phyloP scores from a whole-genome alignment of 2,113 vertebrate genomes.

The Ceyx melanurus region DNA sequence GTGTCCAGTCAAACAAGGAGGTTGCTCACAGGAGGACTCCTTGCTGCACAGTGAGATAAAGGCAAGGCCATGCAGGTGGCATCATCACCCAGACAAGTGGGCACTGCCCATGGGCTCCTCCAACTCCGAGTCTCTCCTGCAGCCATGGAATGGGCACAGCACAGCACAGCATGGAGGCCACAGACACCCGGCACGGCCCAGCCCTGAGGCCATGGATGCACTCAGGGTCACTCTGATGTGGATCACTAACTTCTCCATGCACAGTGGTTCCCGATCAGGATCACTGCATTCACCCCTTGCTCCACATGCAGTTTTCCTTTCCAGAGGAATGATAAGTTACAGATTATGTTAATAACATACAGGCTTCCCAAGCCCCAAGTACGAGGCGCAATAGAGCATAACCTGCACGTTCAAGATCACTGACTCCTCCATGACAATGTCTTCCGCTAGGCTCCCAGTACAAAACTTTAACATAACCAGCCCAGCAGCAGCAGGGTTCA shows the following conservation, averaged over 20 bases:
- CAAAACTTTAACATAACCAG: not conserved
- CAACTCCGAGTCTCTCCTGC: rapidly evolving
- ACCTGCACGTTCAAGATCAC: not conserved
- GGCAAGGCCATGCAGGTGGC: not conserved
- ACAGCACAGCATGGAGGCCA: not conserved
- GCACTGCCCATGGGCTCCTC: not conserved
- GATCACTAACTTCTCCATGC: not conserved
- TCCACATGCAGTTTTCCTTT: not conserved
- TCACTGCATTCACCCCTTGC: conserved; percentile 6
- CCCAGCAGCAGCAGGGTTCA: rapidly evolving
- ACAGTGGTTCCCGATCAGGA: not conserved
- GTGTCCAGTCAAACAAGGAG: not conserved
- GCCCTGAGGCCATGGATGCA: rapidly evolving
- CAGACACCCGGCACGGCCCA: not conserved
- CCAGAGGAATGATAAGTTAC: not conserved
- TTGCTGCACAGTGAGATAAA: not conserved
- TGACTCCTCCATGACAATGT: not conserved
- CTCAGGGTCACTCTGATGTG: not conserved
- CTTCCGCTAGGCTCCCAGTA: not conserved
- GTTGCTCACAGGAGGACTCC: not conserved
- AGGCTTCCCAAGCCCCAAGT: not conserved
- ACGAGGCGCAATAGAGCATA: not conserved
- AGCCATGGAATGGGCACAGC: rapidly evolving
- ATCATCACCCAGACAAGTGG: rapidly evolving
- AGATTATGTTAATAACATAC: conserved; percentile 30